Evolutionary conservation across 2,888 invertebrate genomes (phyloP).

Genomic region (Torymus texanus): DNA sequence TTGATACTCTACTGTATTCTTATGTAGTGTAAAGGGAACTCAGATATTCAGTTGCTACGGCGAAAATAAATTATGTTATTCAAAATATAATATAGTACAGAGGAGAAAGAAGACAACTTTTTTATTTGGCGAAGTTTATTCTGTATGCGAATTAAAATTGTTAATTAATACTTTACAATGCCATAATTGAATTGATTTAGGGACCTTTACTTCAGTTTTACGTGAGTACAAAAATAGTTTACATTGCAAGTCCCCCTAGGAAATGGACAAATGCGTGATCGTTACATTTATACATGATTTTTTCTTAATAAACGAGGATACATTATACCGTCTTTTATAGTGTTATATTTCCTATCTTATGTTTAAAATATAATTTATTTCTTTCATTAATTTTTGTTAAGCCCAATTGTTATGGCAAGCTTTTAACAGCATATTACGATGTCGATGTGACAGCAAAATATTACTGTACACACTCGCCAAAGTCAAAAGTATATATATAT

Average conservation of each 20-base stretch:
- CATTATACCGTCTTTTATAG: conserved; percentile 55
- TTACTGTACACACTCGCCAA: conserved; percentile 50
- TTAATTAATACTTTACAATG: conserved; percentile 55
- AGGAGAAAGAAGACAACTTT: conserved; percentile 36
- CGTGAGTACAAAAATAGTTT: conserved; percentile 58
- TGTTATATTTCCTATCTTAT: conserved; percentile 48
- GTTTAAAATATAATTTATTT: conserved; percentile 52
- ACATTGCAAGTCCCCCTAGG: conserved; percentile 44
- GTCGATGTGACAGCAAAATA: conserved; percentile 44
- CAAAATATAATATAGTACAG: conserved; percentile 11
- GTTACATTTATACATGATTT: conserved; percentile 58
- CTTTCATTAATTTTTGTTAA: conserved; percentile 33
- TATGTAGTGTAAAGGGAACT: conserved; percentile 31
- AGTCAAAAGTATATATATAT: conserved; percentile 51
- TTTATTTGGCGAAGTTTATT: conserved; percentile 55
- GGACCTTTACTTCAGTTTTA: conserved; percentile 50
- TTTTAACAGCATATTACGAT: conserved; percentile 43
- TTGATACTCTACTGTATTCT: conserved; percentile 43
- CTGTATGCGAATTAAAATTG: conserved; percentile 48
- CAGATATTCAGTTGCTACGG: conserved; percentile 8
- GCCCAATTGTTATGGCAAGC: conserved; percentile 47
- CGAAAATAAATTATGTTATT: conserved; percentile 24
- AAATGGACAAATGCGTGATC: conserved; percentile 55
- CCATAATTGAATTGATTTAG: conserved; percentile 55
- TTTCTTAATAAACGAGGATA: conserved; percentile 57